Evolutionary conservation across 2,113 vertebrate species (phyloP).

Genomic region (Semicossyphus pulcher): DNA sequence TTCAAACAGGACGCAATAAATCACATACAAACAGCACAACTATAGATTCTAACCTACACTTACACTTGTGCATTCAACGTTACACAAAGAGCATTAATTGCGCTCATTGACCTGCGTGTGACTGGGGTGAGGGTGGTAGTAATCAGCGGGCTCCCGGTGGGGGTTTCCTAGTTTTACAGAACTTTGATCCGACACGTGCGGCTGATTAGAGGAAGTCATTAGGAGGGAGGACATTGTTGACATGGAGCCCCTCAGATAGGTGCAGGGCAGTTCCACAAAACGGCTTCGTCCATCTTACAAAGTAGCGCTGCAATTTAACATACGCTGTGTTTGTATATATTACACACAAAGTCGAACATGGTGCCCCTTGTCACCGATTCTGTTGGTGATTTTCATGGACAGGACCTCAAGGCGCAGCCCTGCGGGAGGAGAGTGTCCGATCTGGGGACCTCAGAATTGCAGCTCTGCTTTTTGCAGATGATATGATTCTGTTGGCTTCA

Average conservation of each 20-base stretch:
- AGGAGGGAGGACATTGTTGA: constrained; percentile 61
- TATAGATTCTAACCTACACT: constrained; percentile 2
- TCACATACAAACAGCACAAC: not conserved
- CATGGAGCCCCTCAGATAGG: constrained; percentile 42
- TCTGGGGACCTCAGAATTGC: too few species aligned
- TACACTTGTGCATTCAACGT: not conserved
- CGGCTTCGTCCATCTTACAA: constrained; percentile 18
- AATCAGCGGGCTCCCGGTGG: constrained; percentile 64
- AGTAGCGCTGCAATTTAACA: constrained; percentile 18
- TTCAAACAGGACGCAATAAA: constrained; percentile 18
- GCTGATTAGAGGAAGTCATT: constrained; percentile 77
- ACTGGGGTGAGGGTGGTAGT: constrained; percentile 63
- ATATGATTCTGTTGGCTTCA: too few species aligned
- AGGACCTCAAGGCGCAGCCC: too few species aligned
- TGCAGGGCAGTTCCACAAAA: constrained; percentile 37
- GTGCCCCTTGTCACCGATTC: too few species aligned
- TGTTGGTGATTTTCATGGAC: too few species aligned
- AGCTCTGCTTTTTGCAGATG: too few species aligned
- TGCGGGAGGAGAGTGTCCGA: too few species aligned
- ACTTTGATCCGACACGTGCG: constrained; percentile 74
- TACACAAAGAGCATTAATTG: constrained; percentile 40
- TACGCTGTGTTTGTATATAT: too few species aligned
- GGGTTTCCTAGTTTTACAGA: constrained; percentile 38
- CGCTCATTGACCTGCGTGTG: constrained; percentile 62
- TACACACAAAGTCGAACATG: too few species aligned